Percentiles rank a stretch among this genome's conserved stretches.
Evolutionary conservation across 1,140 invertebrate species (phyloP).

Genomic region (Mactra quadrangularis): DNA sequence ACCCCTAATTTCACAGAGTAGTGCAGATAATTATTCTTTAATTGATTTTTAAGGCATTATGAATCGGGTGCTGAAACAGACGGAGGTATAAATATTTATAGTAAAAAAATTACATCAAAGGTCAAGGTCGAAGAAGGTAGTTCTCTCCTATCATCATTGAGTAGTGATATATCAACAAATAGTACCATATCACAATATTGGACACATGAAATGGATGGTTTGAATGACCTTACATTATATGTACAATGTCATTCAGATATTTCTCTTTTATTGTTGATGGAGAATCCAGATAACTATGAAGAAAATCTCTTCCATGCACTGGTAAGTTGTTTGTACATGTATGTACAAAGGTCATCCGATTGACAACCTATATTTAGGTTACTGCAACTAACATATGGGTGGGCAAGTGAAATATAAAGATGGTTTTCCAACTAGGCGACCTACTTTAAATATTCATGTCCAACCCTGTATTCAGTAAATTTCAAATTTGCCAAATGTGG

Average conservation of each 20-base stretch:
- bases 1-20: too few species aligned
- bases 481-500: too few species aligned
- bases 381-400: too few species aligned
- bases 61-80: slow-evolving; percentile 49
- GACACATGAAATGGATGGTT: slow-evolving; percentile 58
- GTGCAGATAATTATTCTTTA: too few species aligned
- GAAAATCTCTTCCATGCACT: slow-evolving; percentile 51
- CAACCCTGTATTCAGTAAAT: too few species aligned
- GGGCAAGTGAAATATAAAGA: too few species aligned
- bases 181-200: slow-evolving; percentile 51
- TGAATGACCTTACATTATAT: slow-evolving; percentile 58
- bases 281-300: slow-evolving; percentile 45
- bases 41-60: slow-evolving; percentile 21
- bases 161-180: slow-evolving; percentile 37
- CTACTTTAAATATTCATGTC: too few species aligned
- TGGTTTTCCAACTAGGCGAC: too few species aligned
- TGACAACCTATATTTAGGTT: too few species aligned
- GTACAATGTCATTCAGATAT: slow-evolving; percentile 60
- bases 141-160: slow-evolving; percentile 13
- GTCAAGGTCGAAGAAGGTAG: too few species aligned
- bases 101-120: neutral
- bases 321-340: slow-evolving; percentile 43
- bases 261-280: slow-evolving; percentile 56
- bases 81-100: neutral
- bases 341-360: slow-evolving; percentile 59